Evolutionary conservation across 2,888 invertebrate species (phyloP).

Genomic region (Polyommatus iphigenia): DNA sequence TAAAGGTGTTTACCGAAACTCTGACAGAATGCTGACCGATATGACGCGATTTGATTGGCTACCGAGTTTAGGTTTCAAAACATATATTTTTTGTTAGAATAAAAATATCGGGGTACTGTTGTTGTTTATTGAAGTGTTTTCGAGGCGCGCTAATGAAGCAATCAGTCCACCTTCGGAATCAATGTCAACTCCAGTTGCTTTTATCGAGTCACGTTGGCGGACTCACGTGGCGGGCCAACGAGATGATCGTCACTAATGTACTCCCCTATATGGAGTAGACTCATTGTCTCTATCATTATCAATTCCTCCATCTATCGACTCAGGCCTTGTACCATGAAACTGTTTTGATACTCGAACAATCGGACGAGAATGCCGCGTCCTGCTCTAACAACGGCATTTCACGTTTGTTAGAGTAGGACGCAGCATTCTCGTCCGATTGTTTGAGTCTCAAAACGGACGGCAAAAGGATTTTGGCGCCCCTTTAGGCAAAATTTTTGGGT

Average conservation of each 20-base stretch:
- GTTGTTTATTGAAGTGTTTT: not conserved
- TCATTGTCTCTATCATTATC: not conserved
- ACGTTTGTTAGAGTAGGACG: too few relatives aligned
- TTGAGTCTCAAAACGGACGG: too few relatives aligned
- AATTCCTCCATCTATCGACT: conserved; percentile 16
- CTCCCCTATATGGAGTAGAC: not conserved
- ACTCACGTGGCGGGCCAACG: conserved; percentile 19
- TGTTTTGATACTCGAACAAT: too few relatives aligned
- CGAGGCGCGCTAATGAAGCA: conserved; percentile 17
- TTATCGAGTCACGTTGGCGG: conserved; percentile 31
- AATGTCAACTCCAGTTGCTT: conserved; percentile 18
- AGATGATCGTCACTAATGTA: not conserved
- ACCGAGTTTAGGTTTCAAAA: not conserved
- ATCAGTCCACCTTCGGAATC: conserved; percentile 18
- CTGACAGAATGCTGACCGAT: too few relatives aligned
- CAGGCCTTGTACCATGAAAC: not conserved
- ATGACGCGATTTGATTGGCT: too few relatives aligned
- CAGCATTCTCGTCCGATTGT: too few relatives aligned
- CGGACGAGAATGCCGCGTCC: too few relatives aligned
- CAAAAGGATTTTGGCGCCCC: too few relatives aligned
- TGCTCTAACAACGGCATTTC: too few relatives aligned
- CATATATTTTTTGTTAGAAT: not conserved
- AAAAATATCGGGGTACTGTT: not conserved
- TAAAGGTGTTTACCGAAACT: too few relatives aligned
- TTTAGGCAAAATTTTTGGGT: too few relatives aligned